These are phyloP conservation scores for Agonopterix heracliana DNA, from an alignment of 2,888 invertebrate species.

Conservation along the genomic window DNA sequence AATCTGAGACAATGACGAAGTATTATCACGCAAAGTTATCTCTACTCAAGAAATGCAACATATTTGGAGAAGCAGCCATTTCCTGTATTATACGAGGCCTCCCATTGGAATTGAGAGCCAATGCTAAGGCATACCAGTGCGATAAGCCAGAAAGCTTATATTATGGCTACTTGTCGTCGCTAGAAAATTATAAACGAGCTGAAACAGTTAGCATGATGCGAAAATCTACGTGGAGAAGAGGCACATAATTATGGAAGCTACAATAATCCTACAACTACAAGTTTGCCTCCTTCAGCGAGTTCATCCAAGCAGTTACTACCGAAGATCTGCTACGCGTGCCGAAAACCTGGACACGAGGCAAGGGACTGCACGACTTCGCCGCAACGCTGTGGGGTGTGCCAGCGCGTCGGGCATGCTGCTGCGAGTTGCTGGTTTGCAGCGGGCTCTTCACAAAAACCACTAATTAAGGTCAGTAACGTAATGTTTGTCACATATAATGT, in stretches of 20 bases:
- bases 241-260: too few species aligned
- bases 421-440: constrained; percentile 13
- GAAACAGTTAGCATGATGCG: neutral
- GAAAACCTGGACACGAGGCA: constrained; percentile 13
- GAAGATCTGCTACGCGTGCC: constrained; percentile 15
- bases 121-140: constrained; percentile 22
- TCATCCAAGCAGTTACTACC: neutral
- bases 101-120: constrained; percentile 15
- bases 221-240: neutral
- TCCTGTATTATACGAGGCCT: constrained; percentile 19
- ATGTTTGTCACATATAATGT: neutral
- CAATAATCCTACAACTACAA: neutral
- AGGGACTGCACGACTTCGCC: constrained; percentile 9
- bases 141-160: constrained; percentile 18
- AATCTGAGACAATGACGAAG: constrained; percentile 26
- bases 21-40: constrained; percentile 27
- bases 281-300: neutral
- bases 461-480: neutral
- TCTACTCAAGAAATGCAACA: constrained; percentile 19
- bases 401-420: constrained; percentile 12
- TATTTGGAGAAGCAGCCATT: constrained; percentile 16
- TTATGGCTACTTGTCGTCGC: constrained; percentile 17
- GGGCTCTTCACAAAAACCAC: neutral
- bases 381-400: constrained; percentile 13
- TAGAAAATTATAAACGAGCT: constrained; percentile 16